phyloP scores from a whole-genome alignment of 2,888 invertebrate species.

The Arrhopalites spinosus region DNA sequence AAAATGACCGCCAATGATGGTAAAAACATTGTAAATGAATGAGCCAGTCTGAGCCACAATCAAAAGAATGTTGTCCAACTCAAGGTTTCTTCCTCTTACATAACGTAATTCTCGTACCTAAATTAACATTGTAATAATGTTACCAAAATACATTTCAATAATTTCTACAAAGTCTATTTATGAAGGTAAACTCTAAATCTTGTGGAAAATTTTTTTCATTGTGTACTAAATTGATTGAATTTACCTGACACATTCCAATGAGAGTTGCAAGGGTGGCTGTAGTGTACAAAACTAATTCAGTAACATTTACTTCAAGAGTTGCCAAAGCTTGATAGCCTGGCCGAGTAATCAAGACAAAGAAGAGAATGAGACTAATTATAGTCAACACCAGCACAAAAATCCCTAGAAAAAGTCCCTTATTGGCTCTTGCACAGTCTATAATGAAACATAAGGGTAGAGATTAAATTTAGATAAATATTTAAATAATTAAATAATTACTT shows the following conservation, averaged over 20 bases:
- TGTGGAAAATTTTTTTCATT: too few relatives aligned
- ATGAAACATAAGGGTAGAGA: background rate
- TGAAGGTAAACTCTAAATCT: too few relatives aligned
- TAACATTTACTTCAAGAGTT: constrained; percentile 86
- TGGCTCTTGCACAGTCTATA: constrained; percentile 87
- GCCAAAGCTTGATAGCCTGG: constrained; percentile 81
- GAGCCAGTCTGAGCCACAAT: constrained; percentile 95
- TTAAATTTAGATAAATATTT: too few relatives aligned
- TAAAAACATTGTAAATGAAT: constrained; percentile 91
- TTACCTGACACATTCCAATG: constrained; percentile 79
- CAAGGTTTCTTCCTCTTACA: constrained; percentile 79
- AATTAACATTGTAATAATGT: too few relatives aligned
- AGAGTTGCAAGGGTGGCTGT: constrained; percentile 84
- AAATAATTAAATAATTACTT: too few relatives aligned
- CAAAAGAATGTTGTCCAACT: constrained; percentile 85
- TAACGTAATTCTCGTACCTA: constrained; percentile 78
- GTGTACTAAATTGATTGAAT: too few relatives aligned
- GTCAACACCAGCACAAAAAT: constrained; percentile 77
- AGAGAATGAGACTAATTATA: constrained; percentile 86
- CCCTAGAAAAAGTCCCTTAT: constrained; percentile 89
- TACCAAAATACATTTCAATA: background rate
- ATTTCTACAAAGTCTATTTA: background rate
- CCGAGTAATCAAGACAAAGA: constrained; percentile 83
- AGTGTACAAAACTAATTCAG: constrained; percentile 83
- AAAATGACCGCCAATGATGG: constrained; percentile 90